phyloP scores from a whole-genome alignment of 2,888 invertebrate genomes.

The Drosophila mercatorum region DNA sequence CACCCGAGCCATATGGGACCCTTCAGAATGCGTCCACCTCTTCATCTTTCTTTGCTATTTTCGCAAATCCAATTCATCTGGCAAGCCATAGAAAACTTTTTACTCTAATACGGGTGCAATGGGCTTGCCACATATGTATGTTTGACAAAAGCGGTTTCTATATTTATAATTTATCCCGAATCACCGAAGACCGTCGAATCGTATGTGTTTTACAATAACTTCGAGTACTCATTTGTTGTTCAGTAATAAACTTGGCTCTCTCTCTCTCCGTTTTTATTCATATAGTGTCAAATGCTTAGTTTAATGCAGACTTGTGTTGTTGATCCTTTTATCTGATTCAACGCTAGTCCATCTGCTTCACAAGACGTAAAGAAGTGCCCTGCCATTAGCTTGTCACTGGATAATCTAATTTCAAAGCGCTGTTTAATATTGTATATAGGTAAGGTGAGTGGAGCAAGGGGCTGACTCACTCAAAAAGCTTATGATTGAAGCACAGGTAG shows the following conservation, averaged over 20 bases:
- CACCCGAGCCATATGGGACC: conserved; percentile 10
- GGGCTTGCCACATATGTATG: background rate
- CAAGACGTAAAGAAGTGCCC: too few relatives aligned
- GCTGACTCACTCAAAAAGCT: background rate
- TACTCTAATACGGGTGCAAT: conserved; percentile 5
- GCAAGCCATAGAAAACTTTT: conserved; percentile 69
- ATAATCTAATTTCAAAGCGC: too few relatives aligned
- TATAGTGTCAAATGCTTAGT: too few relatives aligned
- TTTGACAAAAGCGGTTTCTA: background rate
- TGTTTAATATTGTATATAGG: background rate
- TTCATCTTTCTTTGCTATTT: background rate
- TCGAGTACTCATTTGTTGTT: background rate
- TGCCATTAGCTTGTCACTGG: too few relatives aligned
- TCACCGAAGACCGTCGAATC: background rate
- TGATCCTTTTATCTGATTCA: too few relatives aligned
- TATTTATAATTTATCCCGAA: background rate
- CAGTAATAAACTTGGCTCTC: background rate
- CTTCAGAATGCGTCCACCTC: conserved; percentile 16
- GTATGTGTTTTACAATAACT: background rate
- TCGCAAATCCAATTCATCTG: conserved; percentile 77
- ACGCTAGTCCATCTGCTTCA: too few relatives aligned
- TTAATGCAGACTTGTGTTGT: too few relatives aligned
- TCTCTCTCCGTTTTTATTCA: too few relatives aligned
- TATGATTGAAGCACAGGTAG: background rate
- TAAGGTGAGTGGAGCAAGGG: background rate